Conservation (phyloP, 2,888 invertebrate genomes). For the Monoplex corrugatus region DNA sequence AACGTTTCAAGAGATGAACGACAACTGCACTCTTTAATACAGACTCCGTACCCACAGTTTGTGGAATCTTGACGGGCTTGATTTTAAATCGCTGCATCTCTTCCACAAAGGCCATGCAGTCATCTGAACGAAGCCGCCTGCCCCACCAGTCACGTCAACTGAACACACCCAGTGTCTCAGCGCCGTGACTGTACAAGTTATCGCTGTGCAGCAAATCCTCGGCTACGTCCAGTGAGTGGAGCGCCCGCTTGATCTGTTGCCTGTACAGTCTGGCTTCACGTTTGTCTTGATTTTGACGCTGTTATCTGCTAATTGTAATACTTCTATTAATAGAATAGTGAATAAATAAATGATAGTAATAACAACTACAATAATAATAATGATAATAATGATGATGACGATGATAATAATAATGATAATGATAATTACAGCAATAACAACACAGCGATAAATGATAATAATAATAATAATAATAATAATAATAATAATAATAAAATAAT, state of each 20-base stretch:
- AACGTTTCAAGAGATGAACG: no score
- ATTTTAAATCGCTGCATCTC: neutral
- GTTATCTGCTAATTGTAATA: no score
- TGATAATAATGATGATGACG: no score
- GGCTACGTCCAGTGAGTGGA: neutral
- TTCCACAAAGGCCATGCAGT: neutral
- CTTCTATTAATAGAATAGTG: no score
- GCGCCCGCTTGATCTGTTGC: neutral
- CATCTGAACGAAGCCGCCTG: neutral
- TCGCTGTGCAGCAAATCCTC: neutral
- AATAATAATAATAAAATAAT: no score
- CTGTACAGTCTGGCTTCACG: neutral
- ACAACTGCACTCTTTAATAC: no score
- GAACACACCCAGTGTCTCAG: constrained; percentile 1
- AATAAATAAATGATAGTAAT: no score
- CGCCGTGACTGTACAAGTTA: neutral
- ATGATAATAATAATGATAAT: no score
- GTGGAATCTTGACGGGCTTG: neutral
- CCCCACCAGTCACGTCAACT: neutral
- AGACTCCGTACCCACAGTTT: neutral
- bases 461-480: no score
- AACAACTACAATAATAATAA: no score
- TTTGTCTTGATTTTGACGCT: constrained; percentile 30
- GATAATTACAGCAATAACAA: no score
- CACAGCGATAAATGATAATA: no score